Conservation (phyloP, 2,888 invertebrate species). For the Zeuzera pyrina region DNA sequence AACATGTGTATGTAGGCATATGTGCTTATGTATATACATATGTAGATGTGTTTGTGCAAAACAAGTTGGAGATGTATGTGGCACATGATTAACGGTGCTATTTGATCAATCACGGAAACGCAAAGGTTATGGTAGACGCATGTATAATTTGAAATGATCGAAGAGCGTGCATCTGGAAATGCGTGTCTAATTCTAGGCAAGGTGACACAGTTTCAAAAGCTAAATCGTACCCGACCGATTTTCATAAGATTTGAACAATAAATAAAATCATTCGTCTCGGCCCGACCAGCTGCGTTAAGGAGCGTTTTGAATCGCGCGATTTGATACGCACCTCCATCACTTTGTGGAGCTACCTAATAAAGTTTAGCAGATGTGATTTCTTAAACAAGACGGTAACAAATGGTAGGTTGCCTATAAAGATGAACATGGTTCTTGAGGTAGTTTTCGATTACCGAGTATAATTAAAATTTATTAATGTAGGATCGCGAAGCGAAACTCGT, state of each 20-base stretch:
- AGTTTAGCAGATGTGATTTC: slow-evolving; percentile 70
- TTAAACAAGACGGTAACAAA: slow-evolving; percentile 68
- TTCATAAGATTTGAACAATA: slow-evolving; percentile 67
- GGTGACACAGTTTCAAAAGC: slow-evolving; percentile 60
- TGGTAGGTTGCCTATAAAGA: too few species aligned
- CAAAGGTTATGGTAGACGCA: slow-evolving; percentile 20
- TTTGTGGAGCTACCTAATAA: slow-evolving; percentile 68
- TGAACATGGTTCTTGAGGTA: too few species aligned
- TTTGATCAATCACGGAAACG: slow-evolving; percentile 31
- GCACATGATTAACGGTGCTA: slow-evolving; percentile 10
- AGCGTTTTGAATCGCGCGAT: slow-evolving; percentile 60
- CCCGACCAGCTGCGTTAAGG: slow-evolving; percentile 67
- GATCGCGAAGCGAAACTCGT: not conserved
- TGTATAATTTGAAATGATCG: slow-evolving; percentile 29
- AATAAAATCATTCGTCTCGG: slow-evolving; percentile 65
- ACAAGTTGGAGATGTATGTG: too few species aligned
- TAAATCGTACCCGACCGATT: slow-evolving; percentile 47
- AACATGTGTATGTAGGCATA: not conserved
- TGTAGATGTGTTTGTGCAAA: too few species aligned
- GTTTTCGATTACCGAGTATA: slow-evolving; percentile 38
- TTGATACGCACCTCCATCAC: slow-evolving; percentile 71
- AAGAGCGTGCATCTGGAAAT: slow-evolving; percentile 38
- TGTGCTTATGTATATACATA: too few species aligned
- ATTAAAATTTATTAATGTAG: too few species aligned
- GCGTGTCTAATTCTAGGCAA: slow-evolving; percentile 61